phyloP scores from a whole-genome alignment of 1,140 invertebrate genomes.

The Phthorimaea operculella region DNA sequence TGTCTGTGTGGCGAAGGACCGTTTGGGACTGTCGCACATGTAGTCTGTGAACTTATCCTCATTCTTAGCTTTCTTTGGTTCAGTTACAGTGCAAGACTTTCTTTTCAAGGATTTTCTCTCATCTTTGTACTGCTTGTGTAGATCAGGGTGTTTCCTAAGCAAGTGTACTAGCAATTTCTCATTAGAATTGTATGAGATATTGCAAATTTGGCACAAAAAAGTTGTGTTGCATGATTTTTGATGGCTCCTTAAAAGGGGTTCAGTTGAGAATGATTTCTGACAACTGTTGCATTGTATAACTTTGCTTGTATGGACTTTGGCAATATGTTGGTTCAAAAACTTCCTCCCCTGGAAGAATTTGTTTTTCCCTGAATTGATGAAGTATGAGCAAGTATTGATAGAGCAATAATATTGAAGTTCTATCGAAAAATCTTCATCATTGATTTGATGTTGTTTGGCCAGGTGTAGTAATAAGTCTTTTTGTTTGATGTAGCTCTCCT shows the following conservation, averaged over 20 bases:
- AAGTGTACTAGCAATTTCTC: conserved; percentile 43
- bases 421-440: conserved; percentile 20
- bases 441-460: conserved; percentile 24
- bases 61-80: conserved; percentile 18
- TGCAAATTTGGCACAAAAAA: conserved; percentile 34
- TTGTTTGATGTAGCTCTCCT: conserved; percentile 31
- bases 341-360: conserved; percentile 43
- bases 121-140: conserved; percentile 43
- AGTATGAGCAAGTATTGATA: conserved; percentile 25
- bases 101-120: conserved; percentile 33
- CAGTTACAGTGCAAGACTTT: conserved; percentile 13
- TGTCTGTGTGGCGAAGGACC: conserved; percentile 47
- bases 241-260: conserved; percentile 27
- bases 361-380: conserved; percentile 14
- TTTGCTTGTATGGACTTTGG: conserved; percentile 41
- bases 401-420: conserved; percentile 36
- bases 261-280: conserved; percentile 20
- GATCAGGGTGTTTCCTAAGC: conserved; percentile 36
- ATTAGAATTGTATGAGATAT: conserved; percentile 31
- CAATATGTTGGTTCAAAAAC: conserved; percentile 47
- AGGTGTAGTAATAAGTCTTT: conserved; percentile 32
- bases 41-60: conserved; percentile 21
- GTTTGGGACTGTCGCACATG: conserved; percentile 42
- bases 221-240: conserved; percentile 30
- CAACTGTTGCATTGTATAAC: conserved; percentile 26